A percentile compares a stretch with the other conserved stretches of the same genome.
These are phyloP conservation scores for Pantelozetes paolii DNA, from an alignment of 2,888 invertebrate species.

Conservation along the genomic window DNA sequence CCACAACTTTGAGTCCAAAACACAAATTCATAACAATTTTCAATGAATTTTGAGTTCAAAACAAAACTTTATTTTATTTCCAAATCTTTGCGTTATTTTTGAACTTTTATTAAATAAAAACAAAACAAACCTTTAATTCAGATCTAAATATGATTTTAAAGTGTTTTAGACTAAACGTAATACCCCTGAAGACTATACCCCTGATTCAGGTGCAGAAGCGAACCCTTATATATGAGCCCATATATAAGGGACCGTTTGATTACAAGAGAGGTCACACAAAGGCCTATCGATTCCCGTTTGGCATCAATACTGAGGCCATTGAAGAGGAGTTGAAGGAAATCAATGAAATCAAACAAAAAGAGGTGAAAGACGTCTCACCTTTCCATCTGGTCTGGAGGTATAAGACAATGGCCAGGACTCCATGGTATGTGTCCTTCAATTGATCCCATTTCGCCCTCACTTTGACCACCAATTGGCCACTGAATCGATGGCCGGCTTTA, in stretches of 20 bases:
- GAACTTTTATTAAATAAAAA: too few relatives aligned
- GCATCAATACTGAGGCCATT: conserved; percentile 13
- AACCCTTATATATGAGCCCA: conserved; percentile 13
- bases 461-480: not conserved
- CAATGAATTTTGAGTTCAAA: too few relatives aligned
- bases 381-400: conserved; percentile 49
- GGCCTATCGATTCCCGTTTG: conserved; percentile 37
- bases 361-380: conserved; percentile 46
- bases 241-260: conserved; percentile 42
- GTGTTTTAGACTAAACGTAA: too few relatives aligned
- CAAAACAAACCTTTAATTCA: too few relatives aligned
- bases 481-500: not conserved
- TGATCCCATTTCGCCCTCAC: not conserved
- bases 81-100: too few relatives aligned
- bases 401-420: conserved; percentile 24
- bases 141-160: too few relatives aligned
- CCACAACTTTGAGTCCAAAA: too few relatives aligned
- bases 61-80: too few relatives aligned
- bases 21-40: too few relatives aligned
- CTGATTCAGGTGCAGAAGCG: conserved; percentile 29
- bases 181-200: too few relatives aligned
- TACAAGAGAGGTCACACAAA: conserved; percentile 38
- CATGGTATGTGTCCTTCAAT: conserved; percentile 15
- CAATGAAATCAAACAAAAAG: conserved; percentile 24
- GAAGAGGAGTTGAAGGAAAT: conserved; percentile 38